Percentiles rank a stretch among this genome's conserved stretches.
Evolutionary conservation across 2,113 vertebrate genomes (phyloP).

Genomic region (Albula glossodonta): DNA sequence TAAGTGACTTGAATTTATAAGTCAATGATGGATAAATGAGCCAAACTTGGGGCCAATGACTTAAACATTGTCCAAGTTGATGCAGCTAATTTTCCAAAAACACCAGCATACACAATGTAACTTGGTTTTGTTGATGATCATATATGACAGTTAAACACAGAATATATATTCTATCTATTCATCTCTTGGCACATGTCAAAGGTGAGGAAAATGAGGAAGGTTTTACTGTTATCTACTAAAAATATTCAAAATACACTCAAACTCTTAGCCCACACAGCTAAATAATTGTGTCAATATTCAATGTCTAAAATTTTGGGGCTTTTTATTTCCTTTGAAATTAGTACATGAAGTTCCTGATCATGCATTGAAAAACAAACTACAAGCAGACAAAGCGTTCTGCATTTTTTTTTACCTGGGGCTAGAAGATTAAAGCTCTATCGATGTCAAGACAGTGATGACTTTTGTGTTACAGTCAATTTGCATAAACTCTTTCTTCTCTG

Average conservation of each 20-base stretch:
- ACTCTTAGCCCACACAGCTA: no score
- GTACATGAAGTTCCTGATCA: not conserved
- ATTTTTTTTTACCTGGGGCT: not conserved
- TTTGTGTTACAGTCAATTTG: not conserved
- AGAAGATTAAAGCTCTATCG: not conserved
- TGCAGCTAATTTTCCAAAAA: no score
- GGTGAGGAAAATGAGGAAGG: no score
- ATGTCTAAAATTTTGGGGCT: not conserved
- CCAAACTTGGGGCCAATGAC: not conserved
- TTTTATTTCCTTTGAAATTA: not conserved
- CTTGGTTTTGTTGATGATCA: no score
- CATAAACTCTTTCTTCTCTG: not conserved
- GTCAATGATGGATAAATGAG: not conserved
- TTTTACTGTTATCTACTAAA: no score
- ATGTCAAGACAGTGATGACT: not conserved
- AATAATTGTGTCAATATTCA: not conserved
- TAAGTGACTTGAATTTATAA: not conserved
- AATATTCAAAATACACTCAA: no score
- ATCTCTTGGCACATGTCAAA: no score
- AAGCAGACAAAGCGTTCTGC: not conserved
- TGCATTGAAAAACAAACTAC: not conserved
- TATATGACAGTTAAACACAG: no score
- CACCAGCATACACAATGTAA: no score
- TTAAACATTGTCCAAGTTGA: no score
- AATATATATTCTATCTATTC: no score